A percentile compares a stretch with the other conserved stretches of the same genome.
Conservation (phyloP, 2,113 vertebrate genomes). For the Plestiodon gilberti region DNA sequence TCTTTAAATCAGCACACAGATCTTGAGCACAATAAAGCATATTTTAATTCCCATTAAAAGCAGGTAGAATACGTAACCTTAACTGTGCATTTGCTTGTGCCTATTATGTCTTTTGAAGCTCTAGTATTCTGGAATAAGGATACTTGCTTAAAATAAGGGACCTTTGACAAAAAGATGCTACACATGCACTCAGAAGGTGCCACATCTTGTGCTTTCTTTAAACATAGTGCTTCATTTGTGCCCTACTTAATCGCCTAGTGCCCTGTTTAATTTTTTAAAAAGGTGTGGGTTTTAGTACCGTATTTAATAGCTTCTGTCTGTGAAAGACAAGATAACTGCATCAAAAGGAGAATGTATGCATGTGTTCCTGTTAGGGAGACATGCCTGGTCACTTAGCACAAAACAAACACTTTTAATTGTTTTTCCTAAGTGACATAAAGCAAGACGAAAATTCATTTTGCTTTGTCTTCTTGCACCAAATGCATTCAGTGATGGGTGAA, state of each 20-base stretch:
- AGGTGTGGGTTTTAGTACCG: conserved; percentile 11
- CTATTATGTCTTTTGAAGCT: not conserved
- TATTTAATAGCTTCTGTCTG: conserved; percentile 13
- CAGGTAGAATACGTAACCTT: not conserved
- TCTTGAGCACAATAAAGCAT: not conserved
- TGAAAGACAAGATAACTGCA: not conserved
- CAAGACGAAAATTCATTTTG: not conserved
- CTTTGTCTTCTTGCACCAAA: not conserved
- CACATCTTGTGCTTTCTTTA: not conserved
- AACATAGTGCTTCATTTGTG: conserved; percentile 10
- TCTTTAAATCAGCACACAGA: not conserved
- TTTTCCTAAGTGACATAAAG: not conserved
- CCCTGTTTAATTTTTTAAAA: conserved; percentile 30
- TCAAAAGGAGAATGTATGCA: not conserved
- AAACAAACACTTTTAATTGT: not conserved
- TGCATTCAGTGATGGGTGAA: not conserved
- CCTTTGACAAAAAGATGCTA: not conserved
- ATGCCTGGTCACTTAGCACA: not conserved
- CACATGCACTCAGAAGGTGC: not conserved
- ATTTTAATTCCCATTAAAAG: not conserved
- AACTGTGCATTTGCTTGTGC: not conserved
- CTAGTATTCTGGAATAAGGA: not conserved
- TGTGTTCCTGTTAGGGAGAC: not conserved
- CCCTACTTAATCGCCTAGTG: conserved; percentile 24
- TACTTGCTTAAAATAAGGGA: not conserved